Percentiles rank a stretch among this genome's conserved stretches.
Evolutionary conservation across 2,797 vertebrate genomes (phyloP).

Genomic region (Caiman crocodilus): DNA sequence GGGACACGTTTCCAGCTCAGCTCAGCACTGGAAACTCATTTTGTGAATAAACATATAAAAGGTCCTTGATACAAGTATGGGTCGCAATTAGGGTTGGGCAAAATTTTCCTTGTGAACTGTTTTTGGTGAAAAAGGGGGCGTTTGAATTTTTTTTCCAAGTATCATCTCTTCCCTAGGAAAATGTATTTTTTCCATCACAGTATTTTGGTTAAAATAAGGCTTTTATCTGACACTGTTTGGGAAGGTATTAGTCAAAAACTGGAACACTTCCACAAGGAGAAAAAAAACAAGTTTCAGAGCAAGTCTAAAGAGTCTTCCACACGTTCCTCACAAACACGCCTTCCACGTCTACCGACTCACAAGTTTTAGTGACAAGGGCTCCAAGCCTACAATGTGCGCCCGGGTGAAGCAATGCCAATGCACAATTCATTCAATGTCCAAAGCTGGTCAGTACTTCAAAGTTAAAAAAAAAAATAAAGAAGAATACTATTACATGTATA

Average conservation of each 20-base stretch:
- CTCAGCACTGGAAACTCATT: neutral
- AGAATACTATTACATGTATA: accelerated
- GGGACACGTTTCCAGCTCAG: accelerated
- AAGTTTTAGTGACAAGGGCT: neutral
- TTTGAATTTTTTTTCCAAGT: too few species aligned
- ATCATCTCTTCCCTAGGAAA: neutral
- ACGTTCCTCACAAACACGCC: accelerated
- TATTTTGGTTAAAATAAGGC: neutral
- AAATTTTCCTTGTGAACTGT: neutral
- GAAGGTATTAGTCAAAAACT: neutral
- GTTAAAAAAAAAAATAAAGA: neutral
- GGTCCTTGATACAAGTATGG: neutral
- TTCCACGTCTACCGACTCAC: neutral
- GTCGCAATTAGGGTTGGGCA: too few species aligned
- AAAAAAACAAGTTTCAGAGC: neutral
- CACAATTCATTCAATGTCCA: neutral
- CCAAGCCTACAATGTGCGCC: neutral
- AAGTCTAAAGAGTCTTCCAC: too few species aligned
- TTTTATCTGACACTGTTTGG: neutral
- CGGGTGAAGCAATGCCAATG: neutral
- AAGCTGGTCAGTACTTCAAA: neutral
- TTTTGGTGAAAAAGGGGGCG: neutral
- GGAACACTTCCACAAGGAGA: neutral
- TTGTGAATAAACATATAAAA: neutral
- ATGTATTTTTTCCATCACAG: neutral